These are phyloP conservation scores for Catostomus latipinnis DNA, from an alignment of 2,797 vertebrate species.

Conservation along the genomic window DNA sequence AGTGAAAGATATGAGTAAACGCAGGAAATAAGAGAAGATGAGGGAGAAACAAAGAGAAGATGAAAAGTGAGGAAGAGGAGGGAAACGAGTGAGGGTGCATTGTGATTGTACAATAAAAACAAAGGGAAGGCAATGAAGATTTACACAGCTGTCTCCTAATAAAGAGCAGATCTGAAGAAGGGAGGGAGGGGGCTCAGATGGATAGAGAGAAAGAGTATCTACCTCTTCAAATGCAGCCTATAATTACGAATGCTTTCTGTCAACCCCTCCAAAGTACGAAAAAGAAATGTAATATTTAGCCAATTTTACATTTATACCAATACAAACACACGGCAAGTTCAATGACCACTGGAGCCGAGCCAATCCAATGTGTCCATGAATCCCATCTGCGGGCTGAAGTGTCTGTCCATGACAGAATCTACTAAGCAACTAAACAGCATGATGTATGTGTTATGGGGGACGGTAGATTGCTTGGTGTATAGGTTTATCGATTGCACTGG, in stretches of 20 bases:
- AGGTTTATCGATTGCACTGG: constrained; percentile 75
- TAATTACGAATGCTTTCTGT: constrained; percentile 29
- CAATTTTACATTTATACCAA: constrained; percentile 5
- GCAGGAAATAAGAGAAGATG: constrained; percentile 10
- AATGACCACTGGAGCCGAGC: constrained; percentile 13
- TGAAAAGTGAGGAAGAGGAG: constrained; percentile 38
- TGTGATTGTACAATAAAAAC: constrained; percentile 57
- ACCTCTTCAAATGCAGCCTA: background rate
- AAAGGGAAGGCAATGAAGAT: constrained; percentile 44
- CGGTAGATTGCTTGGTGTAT: constrained; percentile 68
- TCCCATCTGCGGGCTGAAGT: constrained; percentile 46
- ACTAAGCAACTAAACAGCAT: constrained; percentile 59
- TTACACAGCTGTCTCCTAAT: constrained; percentile 52
- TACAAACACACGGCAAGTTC: constrained; percentile 23
- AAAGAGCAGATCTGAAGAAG: constrained; percentile 40
- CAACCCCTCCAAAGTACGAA: constrained; percentile 1
- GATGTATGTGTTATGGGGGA: constrained; percentile 65
- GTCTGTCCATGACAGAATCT: constrained; percentile 53
- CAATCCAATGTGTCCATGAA: constrained; percentile 39
- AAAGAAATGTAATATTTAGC: constrained; percentile 10
- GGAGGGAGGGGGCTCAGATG: constrained; percentile 28
- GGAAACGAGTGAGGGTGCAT: constrained; percentile 32
- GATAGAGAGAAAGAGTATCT: constrained; percentile 6
- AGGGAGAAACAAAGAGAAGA: constrained; percentile 29
- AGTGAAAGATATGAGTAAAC: constrained; percentile 28